Percentiles rank a stretch among this genome's conserved stretches.
phyloP scores from a whole-genome alignment of 2,113 vertebrate genomes.

The Lycocorax pyrrhopterus region DNA sequence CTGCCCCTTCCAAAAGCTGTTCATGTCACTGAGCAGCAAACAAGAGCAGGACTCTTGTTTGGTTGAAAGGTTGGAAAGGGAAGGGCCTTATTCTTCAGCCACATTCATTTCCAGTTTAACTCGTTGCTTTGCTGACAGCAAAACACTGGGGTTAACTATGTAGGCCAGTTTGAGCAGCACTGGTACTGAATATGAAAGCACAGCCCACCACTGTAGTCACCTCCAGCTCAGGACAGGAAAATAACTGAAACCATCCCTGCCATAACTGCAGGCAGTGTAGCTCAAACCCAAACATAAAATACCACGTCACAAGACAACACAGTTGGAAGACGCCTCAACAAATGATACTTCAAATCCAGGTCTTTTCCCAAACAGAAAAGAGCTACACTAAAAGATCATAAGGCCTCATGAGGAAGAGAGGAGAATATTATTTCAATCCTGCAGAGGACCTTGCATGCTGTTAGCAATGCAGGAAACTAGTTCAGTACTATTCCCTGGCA shows the following conservation, averaged over 20 bases:
- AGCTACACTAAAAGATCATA: background rate
- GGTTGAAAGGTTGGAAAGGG: background rate
- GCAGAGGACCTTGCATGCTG: background rate
- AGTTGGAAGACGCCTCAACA: background rate
- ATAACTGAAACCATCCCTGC: background rate
- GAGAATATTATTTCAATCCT: background rate
- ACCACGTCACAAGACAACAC: rapidly evolving
- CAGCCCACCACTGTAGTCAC: background rate
- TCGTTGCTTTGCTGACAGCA: background rate
- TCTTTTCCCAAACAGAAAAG: background rate
- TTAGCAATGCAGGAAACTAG: background rate
- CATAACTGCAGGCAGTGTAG: rapidly evolving
- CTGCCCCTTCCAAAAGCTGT: background rate
- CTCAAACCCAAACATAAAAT: background rate
- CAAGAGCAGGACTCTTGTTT: background rate
- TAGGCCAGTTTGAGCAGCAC: background rate
- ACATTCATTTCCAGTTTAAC: background rate
- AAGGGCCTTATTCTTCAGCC: background rate
- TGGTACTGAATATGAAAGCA: background rate
- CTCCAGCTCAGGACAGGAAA: background rate
- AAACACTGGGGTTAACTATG: rapidly evolving
- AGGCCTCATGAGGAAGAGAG: background rate
- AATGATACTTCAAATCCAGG: background rate
- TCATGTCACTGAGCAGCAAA: background rate
- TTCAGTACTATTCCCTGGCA: background rate